Evolutionary conservation across 2,888 invertebrate genomes (phyloP), one percentile per base, ranked within the genome.

Genomic region (Toxonevra muliebris): DNA sequence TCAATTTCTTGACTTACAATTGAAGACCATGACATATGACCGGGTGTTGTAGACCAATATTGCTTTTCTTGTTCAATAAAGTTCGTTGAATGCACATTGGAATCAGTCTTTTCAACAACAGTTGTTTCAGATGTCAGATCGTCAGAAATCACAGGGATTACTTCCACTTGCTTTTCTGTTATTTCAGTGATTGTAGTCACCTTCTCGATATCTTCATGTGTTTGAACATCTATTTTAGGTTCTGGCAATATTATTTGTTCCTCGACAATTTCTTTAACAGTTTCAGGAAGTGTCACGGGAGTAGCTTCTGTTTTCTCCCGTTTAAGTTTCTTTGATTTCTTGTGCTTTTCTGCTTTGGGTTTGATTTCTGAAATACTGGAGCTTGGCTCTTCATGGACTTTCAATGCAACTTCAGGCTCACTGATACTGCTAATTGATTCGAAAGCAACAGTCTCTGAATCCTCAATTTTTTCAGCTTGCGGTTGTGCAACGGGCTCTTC

Each of bases 1-100:
- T 17, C 63, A 12, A 57, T 48, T 52, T 66, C 66, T 65, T 74
- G 64, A 52, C 75, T 75, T 15, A 75, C 75, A 70, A 75, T 68
- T 13, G 65, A 66, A 3, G 75, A 75, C 75, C 75, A 75, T 2
- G 72, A 68, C 63, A 75, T 60, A 40, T 45, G 11, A 1, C 55
- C 65, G 66, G 30, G 3, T 11, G 60, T 1, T 1, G 19, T 7
- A 41, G 11, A 10, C 8, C 54, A 17, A 20, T 60, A 40, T 17
- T 55, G 54, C 15, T 19, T 62, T 53, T 64, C 60, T 20, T 60
- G 41, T 10, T 68, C 61, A 60, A 60, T 68, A 19, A 64, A 64
- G 19, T 30, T 7, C 30, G 30, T 30, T 30, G 30, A 30, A 30
- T 30, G 7, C 2, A 30, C 30, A 30, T 30, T 30, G 30, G 30